Percentiles rank a stretch among this genome's conserved stretches.
These are phyloP conservation scores for Drosophila bocki DNA, from an alignment of 1,140 invertebrate species.

Conservation along the genomic window DNA sequence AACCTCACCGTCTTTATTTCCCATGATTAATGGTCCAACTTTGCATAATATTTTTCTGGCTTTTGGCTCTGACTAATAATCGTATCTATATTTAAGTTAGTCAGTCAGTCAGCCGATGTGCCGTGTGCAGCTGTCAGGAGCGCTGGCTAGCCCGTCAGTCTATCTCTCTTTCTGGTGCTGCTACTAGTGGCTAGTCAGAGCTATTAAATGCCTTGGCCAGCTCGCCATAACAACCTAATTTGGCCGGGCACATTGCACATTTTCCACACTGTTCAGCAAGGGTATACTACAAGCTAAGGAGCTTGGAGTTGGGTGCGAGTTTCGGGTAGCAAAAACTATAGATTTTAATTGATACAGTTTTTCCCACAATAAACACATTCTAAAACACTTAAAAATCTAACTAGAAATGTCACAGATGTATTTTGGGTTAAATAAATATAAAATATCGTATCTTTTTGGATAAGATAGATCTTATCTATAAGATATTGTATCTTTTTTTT, in stretches of 20 bases:
- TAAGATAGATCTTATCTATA: too few relatives aligned
- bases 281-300: not conserved
- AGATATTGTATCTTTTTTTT: too few relatives aligned
- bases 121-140: constrained; percentile 78
- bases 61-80: constrained; percentile 52
- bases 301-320: too few relatives aligned
- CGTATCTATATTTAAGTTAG: constrained; percentile 25
- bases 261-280: constrained; percentile 32
- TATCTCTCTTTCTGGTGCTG: not conserved
- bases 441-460: too few relatives aligned
- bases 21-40: constrained; percentile 45
- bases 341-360: too few relatives aligned
- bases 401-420: too few relatives aligned
- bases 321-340: too few relatives aligned
- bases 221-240: constrained; percentile 73
- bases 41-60: constrained; percentile 41
- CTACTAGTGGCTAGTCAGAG: constrained; percentile 30
- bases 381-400: too few relatives aligned
- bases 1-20: constrained; percentile 9
- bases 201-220: constrained; percentile 69
- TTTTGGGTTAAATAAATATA: too few relatives aligned
- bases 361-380: too few relatives aligned
- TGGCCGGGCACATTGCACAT: constrained; percentile 50
- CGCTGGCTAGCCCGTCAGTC: constrained; percentile 60
- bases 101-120: constrained; percentile 29